Base-by-base conservation (phyloP, 37 sponge, comb jelly and placozoan species). In the Tethya wilhelma region DNA sequence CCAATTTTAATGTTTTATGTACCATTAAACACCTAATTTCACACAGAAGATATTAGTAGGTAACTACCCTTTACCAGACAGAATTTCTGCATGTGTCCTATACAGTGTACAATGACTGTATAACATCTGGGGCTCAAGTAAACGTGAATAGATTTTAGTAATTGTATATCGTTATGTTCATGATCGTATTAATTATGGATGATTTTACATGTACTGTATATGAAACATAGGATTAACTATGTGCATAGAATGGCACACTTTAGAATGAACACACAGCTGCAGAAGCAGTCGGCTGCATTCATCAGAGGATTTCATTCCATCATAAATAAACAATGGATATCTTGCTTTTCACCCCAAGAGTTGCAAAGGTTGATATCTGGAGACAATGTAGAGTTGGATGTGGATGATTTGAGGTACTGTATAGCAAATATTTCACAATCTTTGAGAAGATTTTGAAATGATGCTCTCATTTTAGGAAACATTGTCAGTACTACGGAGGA, bases 321-420 rank as follows among this genome's bases (percentile, higher is more conserved):
- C 38, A 83, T 99, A 3, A 40, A 80, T 38, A 89, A 66, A 26
- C 80, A 75, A 22, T 96, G 95, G 93, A 62, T 94, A 32, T 38
- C 79, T 7, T 82, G 84, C 59, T 99, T 99, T 67, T 92, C 95
- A 28, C 78, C 91, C 22, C 84, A 84, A 17, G 99, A 99, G 45
- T 79, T 99, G 4, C 99, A 99, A 60, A 76, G 79, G 19, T 79
- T 99, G 32, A 94, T 99, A 56, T 92, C 97, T 25, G 99, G 99
- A 23, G 97, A 96, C 73, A 75, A 90, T 38, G 70, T 78, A 12
- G 88, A 86, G 0, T 37, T 98, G n/a, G 95, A 94, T 77, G 85
- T 97, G 29, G 90, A 89, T 55, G 96, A 97, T 41, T 69, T 97
- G 28, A 97, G 85, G 96, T 93, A 37, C 9, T 9, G 53, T 49